Base-by-base conservation (phyloP, 2,888 invertebrate genomes). In the Diarsia brunnea region DNA sequence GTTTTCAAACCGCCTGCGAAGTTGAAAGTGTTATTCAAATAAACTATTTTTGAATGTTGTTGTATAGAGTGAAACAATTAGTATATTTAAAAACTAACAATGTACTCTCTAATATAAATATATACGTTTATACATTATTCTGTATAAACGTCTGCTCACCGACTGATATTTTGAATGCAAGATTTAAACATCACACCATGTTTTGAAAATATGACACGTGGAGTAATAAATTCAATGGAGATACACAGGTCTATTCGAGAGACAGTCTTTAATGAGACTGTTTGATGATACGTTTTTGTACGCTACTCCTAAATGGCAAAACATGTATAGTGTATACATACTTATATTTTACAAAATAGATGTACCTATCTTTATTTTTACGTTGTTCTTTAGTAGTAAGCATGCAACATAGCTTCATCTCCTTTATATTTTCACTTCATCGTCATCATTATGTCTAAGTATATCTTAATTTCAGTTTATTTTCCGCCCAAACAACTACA, bases 91-190 rank as follows among this genome's bases (percentile, higher is more conserved):
- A 74, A 73, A 69, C 19, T 16, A 38, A n/a, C n/a, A 4, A 7
- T n/a, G 14, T 11, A n/a, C 53, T 55, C 5, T 51, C n/a, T 8
- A 24, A 7, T 49, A 43, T 55, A 27, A 66, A 66, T 66, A 55
- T 27, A 66, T 66, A 55, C n/a, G n/a, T 67, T 16, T n/a, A 11
- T 31, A 19, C 24, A 58, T 60, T 38, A 55, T 58, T 49, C 16
- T 53, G 21, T 47, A 71, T 47, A 51, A 43, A n/a, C 27, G 64
- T 27, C 24, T n/a, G 16, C 14, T 24, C 16, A 27, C 27, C 24
- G 27, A 67, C 60, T 49, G 16, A 69, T 75, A 84, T 84, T 82
- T 84, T 71, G 70, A 74, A 66, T 66, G 4, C 16, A 53, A 72
- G 66, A 72, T 58, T 43, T 66, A 75, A 84, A 55, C 75, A 69